These are phyloP conservation scores for Plebejus melissa DNA, from an alignment of 2,888 invertebrate genomes.

Conservation along the genomic window DNA sequence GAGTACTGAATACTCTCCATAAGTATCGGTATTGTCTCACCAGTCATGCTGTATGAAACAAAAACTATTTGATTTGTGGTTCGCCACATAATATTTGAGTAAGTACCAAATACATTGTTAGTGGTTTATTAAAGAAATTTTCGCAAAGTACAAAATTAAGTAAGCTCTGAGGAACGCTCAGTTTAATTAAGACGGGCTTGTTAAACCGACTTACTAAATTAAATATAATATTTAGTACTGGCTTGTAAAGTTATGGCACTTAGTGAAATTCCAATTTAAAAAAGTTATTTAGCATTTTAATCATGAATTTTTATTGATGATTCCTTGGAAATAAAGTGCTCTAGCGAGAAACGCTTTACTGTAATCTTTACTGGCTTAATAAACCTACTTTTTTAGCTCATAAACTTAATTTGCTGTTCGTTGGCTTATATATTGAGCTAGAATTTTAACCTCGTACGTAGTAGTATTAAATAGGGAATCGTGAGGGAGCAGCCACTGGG, in stretches of 20 bases:
- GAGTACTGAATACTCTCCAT: too few relatives aligned
- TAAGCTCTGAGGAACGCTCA: conserved; percentile 6
- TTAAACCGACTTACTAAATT: not conserved
- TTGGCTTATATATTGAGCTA: not conserved
- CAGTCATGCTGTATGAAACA: too few relatives aligned
- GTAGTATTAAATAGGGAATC: too few relatives aligned
- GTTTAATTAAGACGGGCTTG: not conserved
- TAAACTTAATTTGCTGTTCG: not conserved
- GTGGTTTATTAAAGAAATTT: conserved; percentile 2
- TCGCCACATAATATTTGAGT: not conserved
- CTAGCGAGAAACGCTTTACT: not conserved
- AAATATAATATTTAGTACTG: not conserved
- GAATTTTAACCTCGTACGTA: not conserved
- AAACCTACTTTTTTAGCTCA: not conserved
- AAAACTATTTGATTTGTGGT: too few relatives aligned
- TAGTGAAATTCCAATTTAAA: conserved; percentile 3
- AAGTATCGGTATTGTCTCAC: too few relatives aligned
- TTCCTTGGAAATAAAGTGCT: not conserved
- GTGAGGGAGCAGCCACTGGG: too few relatives aligned
- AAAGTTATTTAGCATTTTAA: not conserved
- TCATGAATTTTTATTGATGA: not conserved
- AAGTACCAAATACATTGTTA: not conserved
- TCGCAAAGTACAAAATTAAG: conserved; percentile 7
- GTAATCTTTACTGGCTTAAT: conserved; percentile 1
- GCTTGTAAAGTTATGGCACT: conserved; percentile 1